These are phyloP conservation scores for Grantiella picta DNA, from an alignment of 2,113 vertebrate species.

Conservation along the genomic window DNA sequence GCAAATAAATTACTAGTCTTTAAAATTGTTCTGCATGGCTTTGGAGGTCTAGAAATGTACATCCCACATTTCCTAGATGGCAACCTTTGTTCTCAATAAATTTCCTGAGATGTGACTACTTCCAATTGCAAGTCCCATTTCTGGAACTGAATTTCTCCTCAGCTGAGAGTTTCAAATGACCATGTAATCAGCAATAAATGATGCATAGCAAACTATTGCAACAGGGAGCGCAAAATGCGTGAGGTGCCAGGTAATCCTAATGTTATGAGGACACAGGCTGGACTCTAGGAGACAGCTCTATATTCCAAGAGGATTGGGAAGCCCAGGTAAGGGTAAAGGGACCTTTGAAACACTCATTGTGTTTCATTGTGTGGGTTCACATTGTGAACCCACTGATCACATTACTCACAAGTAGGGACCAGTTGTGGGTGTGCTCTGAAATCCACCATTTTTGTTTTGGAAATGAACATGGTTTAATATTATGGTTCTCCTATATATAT, in stretches of 20 bases:
- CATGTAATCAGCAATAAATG: neutral
- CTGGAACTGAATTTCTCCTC: neutral
- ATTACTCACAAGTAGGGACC: neutral
- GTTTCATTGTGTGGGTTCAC: no score
- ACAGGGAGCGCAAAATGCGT: neutral
- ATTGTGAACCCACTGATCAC: neutral
- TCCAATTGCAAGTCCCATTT: neutral
- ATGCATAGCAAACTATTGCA: neutral
- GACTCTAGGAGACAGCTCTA: neutral
- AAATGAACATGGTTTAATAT: neutral
- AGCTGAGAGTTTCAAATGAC: neutral
- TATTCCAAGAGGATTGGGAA: neutral
- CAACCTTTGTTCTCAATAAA: neutral
- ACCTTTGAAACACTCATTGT: neutral
- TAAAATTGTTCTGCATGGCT: neutral
- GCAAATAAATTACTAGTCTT: neutral
- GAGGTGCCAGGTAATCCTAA: neutral
- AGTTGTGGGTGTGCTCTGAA: neutral
- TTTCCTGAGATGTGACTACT: neutral
- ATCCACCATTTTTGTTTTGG: neutral
- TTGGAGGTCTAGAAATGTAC: neutral
- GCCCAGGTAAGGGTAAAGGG: neutral
- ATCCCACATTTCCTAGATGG: neutral
- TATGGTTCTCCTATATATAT: neutral
- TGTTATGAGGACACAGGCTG: fast-evolving